Evolutionary conservation across 2,113 vertebrate genomes (phyloP).

Genomic region (Oplegnathus fasciatus): DNA sequence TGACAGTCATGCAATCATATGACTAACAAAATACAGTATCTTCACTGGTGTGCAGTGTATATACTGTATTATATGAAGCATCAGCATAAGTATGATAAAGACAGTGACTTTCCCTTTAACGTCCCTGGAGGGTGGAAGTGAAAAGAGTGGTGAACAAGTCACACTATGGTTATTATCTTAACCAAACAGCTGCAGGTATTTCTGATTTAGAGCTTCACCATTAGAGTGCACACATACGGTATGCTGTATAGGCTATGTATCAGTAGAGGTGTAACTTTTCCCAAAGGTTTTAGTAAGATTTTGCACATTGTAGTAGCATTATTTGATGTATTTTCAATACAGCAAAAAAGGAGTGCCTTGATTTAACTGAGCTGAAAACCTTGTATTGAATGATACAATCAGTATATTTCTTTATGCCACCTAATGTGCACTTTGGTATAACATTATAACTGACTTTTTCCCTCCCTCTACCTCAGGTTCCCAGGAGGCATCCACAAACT

Average conservation of each 20-base stretch:
- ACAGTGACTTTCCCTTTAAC: neutral
- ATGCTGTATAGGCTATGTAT: too few species aligned
- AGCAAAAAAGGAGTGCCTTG: neutral
- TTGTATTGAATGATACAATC: too few species aligned
- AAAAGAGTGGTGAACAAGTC: neutral
- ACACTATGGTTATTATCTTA: neutral
- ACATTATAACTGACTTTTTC: neutral
- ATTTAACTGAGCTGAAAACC: too few species aligned
- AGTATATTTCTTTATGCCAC: neutral
- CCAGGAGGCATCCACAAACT: conserved; percentile 90
- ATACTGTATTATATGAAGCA: neutral
- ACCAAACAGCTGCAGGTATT: neutral
- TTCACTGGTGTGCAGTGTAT: neutral
- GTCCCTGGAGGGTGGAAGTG: neutral
- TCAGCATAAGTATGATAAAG: conserved; percentile 12
- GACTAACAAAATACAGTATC: neutral
- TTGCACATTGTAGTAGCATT: neutral
- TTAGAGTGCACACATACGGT: neutral
- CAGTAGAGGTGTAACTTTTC: neutral
- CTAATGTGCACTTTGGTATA: neutral
- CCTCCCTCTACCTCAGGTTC: conserved; percentile 79
- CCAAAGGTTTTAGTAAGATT: neutral
- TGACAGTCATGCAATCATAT: conserved; percentile 40
- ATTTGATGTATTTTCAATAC: neutral
- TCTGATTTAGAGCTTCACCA: neutral